Evolutionary conservation across 2,113 vertebrate species (phyloP).

Genomic region (Dolichallabes microphthalmus): DNA sequence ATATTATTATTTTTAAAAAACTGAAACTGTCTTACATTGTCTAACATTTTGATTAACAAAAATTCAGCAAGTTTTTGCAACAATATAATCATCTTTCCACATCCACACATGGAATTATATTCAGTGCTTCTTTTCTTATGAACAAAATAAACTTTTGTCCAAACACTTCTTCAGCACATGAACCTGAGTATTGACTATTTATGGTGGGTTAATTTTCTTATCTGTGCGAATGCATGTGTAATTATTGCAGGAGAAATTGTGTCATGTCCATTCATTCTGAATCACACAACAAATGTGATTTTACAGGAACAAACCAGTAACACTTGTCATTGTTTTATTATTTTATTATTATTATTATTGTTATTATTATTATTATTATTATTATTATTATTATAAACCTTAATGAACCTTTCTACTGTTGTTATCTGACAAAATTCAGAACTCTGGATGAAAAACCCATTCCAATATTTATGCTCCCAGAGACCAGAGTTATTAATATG

Average conservation of each 20-base stretch:
- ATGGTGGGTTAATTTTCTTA: not conserved
- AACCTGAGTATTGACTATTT: not conserved
- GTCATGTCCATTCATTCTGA: not conserved
- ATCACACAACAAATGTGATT: not conserved
- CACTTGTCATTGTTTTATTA: not conserved
- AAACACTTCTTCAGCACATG: not conserved
- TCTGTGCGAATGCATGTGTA: not conserved
- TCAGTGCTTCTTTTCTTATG: not conserved
- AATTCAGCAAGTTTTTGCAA: not conserved
- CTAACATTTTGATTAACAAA: not conserved
- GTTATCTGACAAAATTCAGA: not conserved
- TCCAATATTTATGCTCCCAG: not conserved
- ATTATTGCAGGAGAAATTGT: not conserved
- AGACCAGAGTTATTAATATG: not conserved
- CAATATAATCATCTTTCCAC: not conserved
- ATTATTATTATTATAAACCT: not conserved
- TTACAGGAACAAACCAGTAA: not conserved
- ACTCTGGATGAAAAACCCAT: not conserved
- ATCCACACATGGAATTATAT: not conserved
- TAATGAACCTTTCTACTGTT: not conserved
- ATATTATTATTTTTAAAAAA: not conserved
- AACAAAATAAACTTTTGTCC: not conserved
- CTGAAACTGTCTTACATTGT: not conserved
- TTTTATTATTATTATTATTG: not conserved
- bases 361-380: no score